Evolutionary conservation across 2,888 invertebrate genomes (phyloP).

Genomic region (Iselma pallidipennis): DNA sequence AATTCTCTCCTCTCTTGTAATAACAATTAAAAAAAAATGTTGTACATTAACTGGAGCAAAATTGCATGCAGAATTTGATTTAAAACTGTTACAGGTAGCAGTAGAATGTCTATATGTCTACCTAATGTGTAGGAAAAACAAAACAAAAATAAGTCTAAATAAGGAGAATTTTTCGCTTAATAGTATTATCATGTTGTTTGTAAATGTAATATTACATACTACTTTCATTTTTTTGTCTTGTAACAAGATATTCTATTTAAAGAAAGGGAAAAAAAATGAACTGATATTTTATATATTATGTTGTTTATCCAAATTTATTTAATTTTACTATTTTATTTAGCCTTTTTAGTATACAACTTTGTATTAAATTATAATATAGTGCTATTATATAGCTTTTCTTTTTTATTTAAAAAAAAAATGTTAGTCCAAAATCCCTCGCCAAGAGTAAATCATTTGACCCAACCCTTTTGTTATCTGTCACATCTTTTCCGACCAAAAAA

Average conservation of each 20-base stretch:
- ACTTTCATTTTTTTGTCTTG: conserved; percentile 34
- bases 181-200: conserved; percentile 27
- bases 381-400: neutral
- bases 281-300: conserved; percentile 39
- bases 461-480: too few relatives aligned
- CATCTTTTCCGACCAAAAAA: too few relatives aligned
- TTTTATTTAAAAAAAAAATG: neutral
- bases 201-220: conserved; percentile 28
- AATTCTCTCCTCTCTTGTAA: neutral
- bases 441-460: too few relatives aligned
- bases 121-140: neutral
- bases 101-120: neutral
- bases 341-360: conserved; percentile 29
- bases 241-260: conserved; percentile 37
- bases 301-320: conserved; percentile 25
- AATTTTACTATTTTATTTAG: conserved; percentile 30
- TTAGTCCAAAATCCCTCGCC: too few relatives aligned
- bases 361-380: conserved; percentile 25
- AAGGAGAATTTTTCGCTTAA: conserved; percentile 27
- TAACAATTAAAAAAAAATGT: too few relatives aligned
- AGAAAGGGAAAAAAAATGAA: conserved; percentile 34
- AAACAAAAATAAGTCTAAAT: neutral
- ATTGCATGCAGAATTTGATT: neutral
- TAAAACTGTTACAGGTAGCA: neutral
- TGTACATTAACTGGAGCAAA: neutral